Evolutionary conservation across 2,797 vertebrate species (phyloP).

Genomic region (Cyclura pinguis): DNA sequence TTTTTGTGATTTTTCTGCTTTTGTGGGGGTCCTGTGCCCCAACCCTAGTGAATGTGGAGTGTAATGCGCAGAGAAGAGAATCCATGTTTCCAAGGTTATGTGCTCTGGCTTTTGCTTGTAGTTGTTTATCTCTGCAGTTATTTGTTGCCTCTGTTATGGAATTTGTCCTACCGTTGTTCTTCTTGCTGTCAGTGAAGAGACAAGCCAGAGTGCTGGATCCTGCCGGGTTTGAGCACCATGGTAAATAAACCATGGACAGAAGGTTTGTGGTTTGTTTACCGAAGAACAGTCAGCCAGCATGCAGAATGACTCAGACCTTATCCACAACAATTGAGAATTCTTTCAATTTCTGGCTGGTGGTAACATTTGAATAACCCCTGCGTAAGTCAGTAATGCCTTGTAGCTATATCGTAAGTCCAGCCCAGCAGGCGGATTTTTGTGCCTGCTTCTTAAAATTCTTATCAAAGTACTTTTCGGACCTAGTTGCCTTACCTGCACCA

Average conservation of each 20-base stretch:
- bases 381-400: not conserved
- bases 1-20: too few relatives aligned
- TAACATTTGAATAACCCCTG: not conserved
- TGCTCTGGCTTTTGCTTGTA: not conserved
- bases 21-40: too few relatives aligned
- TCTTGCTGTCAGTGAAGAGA: not conserved
- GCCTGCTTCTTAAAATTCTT: not conserved
- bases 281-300: too few relatives aligned
- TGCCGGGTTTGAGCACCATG: not conserved
- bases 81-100: not conserved
- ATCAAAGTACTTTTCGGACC: not conserved
- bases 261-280: not conserved
- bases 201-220: not conserved
- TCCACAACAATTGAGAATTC: not conserved
- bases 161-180: not conserved
- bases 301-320: not conserved
- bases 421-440: not conserved
- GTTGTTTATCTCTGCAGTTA: not conserved
- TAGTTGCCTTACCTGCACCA: not conserved
- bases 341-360: not conserved
- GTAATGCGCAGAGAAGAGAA: not conserved
- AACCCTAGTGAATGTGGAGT: too few relatives aligned
- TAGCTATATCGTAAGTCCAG: too few relatives aligned
- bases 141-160: not conserved
- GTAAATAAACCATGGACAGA: not conserved